Percentiles rank a stretch among this genome's conserved stretches.
Conservation (phyloP, 2,888 invertebrate species). For the Caenorhabditis virilis region DNA sequence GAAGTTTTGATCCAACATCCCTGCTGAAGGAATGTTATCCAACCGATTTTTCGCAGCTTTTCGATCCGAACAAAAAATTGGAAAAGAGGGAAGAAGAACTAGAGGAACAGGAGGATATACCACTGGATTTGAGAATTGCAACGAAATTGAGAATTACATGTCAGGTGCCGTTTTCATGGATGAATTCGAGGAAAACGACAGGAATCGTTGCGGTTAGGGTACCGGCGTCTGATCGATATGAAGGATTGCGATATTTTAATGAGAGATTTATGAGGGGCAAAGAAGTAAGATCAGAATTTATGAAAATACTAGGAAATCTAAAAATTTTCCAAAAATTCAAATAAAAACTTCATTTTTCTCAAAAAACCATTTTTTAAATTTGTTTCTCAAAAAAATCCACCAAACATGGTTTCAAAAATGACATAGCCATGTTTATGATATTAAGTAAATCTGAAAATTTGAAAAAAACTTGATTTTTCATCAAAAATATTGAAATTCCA, state of each 20-base stretch:
- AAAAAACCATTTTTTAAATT: too few species aligned
- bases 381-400: too few species aligned
- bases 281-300: conserved; percentile 2
- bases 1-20: conserved; percentile 21
- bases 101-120: conserved; percentile 12
- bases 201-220: conserved; percentile 42
- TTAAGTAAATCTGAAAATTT: too few species aligned
- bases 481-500: not conserved
- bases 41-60: conserved; percentile 26
- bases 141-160: conserved; percentile 33
- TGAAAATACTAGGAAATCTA: too few species aligned
- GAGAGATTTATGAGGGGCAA: conserved; percentile 4
- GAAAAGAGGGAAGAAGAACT: not conserved
- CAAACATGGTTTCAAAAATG: too few species aligned
- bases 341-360: too few species aligned
- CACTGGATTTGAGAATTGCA: conserved; percentile 39
- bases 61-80: not conserved
- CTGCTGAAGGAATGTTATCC: conserved; percentile 21
- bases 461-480: too few species aligned
- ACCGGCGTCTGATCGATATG: conserved; percentile 34
- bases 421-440: too few species aligned
- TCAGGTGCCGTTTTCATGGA: conserved; percentile 42
- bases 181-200: conserved; percentile 23
- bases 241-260: conserved; percentile 36
- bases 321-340: too few species aligned